These are phyloP conservation scores for Eumeta japonica DNA, from an alignment of 1,140 invertebrate genomes.

Conservation along the genomic window DNA sequence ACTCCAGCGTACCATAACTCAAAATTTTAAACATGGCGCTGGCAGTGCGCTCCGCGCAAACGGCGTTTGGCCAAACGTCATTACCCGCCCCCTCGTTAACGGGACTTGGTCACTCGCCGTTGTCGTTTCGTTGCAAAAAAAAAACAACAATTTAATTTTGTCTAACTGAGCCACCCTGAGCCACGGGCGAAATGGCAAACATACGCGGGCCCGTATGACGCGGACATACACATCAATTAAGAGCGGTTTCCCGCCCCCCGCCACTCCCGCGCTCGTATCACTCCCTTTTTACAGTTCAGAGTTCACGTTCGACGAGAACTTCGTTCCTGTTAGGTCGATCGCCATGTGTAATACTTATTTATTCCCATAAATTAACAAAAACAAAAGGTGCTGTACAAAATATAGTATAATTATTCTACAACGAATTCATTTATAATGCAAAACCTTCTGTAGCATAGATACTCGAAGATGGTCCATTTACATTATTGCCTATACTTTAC, in stretches of 20 bases:
- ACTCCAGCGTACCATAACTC: conserved; percentile 6
- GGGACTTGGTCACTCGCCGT: conserved; percentile 26
- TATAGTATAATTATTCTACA: no score
- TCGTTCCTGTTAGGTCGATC: no score
- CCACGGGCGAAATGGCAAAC: conserved; percentile 32
- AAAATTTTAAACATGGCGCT: conserved; percentile 20
- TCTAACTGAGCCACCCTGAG: conserved; percentile 36
- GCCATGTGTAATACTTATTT: no score
- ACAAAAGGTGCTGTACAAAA: no score
- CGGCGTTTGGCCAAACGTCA: conserved; percentile 26
- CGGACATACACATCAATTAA: conserved; percentile 50
- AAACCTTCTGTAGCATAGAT: not conserved
- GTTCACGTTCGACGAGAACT: no score
- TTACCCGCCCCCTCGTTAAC: conserved; percentile 39
- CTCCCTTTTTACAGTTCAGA: not conserved
- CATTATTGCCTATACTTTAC: no score
- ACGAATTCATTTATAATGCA: conserved; percentile 3
- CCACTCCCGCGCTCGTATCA: no score
- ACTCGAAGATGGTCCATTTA: no score
- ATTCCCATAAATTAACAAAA: no score
- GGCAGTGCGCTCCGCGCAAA: conserved; percentile 10
- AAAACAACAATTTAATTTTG: conserved; percentile 49
- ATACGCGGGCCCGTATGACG: conserved; percentile 27
- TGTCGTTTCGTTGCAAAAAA: conserved; percentile 48
- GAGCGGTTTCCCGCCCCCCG: no score